phyloP scores from a whole-genome alignment of 2,113 vertebrate genomes.

The Bagarius yarrelli region DNA sequence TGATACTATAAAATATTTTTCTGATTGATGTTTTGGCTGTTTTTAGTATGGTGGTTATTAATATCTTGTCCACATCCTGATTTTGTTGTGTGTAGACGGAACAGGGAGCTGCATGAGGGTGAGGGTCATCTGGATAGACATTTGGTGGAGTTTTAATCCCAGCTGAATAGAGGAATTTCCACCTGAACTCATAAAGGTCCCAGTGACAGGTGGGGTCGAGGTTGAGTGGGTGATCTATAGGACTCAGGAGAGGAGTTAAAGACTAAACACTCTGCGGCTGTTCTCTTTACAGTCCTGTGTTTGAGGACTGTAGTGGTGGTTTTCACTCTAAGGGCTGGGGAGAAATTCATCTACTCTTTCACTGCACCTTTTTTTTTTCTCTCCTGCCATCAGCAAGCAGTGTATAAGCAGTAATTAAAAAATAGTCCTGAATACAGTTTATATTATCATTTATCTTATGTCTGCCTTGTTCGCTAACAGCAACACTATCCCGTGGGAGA shows the following conservation, averaged over 20 bases:
- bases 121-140: neutral
- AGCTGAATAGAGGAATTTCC: slow-evolving; percentile 44
- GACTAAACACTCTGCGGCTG: slow-evolving; percentile 18
- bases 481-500: too few species aligned
- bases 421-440: neutral
- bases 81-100: neutral
- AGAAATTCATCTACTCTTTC: slow-evolving; percentile 10
- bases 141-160: slow-evolving; percentile 6
- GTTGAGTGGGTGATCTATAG: neutral
- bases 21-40: neutral
- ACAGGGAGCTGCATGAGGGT: neutral
- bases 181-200: slow-evolving; percentile 54
- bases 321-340: slow-evolving; percentile 33
- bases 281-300: slow-evolving; percentile 30
- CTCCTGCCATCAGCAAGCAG: neutral
- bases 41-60: neutral
- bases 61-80: neutral
- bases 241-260: slow-evolving; percentile 6
- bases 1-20: too few species aligned
- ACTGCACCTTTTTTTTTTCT: neutral
- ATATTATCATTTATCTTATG: neutral
- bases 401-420: neutral
- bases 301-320: slow-evolving; percentile 3
- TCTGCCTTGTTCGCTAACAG: too few species aligned
- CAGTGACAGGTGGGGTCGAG: neutral